Evolutionary conservation across 1,140 invertebrate species (phyloP), one percentile per base, ranked within the genome.

Genomic region (Nebria ingens): DNA sequence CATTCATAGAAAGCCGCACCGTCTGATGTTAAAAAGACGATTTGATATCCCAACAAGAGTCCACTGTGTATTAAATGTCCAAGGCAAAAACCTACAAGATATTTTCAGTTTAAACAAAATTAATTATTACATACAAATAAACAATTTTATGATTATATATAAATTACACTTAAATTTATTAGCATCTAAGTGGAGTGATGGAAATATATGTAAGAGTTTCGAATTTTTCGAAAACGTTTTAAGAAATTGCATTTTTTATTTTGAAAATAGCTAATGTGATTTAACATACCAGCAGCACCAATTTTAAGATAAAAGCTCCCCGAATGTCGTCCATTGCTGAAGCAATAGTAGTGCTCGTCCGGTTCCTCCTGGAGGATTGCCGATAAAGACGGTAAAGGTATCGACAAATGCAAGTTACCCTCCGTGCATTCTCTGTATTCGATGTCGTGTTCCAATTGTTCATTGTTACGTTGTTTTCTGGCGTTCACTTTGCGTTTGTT

Each of bases 231-330:
- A 29, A 17, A 53, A 53, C 19, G 2, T 12, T 2, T 29, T 15
- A 55, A 55, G 6, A 20, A 56, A 51, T 38, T 56, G 62, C 54
- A n/a, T 52, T 38, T 19, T 45, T n/a, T 53, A 23, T 50, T 1
- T 23, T 20, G 21, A 21, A 29, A 11, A 45, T 51, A 50, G 22
- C 19, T 34, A 53, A 13, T 19, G 15, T 25, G 19, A 19, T 25
- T 52, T n/a, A n/a, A n/a, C 63, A 71, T 72, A 85, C 84, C 80
- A 58, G 83, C 79, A 53, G 83, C 84, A 59, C 85, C 85, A 58
- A 85, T 71, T 73, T 86, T 86, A 2, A 86, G 73, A 66, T 84
- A 87, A 65, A 87, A 84, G 62, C 81, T 85, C 3, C 81, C 83
- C 50, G 81, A 79, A 67, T 86, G 84, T 55, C 83, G 68, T 45